Evolutionary conservation across 2,113 vertebrate genomes (phyloP).

Genomic region (Cisticola juncidis): DNA sequence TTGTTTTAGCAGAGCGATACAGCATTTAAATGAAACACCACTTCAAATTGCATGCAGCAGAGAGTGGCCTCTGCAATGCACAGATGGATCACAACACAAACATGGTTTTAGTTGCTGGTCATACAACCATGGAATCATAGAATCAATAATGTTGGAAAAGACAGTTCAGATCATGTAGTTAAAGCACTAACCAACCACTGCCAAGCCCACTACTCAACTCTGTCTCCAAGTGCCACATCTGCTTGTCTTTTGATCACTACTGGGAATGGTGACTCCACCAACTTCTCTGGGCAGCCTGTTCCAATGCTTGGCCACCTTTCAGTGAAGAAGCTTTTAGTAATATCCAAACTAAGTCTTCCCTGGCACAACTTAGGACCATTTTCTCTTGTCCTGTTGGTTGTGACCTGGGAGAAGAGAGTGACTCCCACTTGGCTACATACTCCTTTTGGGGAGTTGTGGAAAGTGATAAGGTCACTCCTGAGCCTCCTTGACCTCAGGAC

Average conservation of each 20-base stretch:
- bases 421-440: not conserved
- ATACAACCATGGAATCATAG: not conserved
- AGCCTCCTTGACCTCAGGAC: not conserved
- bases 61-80: not conserved
- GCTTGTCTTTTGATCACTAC: not conserved
- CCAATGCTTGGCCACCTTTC: not conserved
- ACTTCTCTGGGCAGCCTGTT: not conserved
- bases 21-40: not conserved
- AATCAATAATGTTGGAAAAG: not conserved
- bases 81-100: not conserved
- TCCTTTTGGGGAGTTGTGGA: not conserved
- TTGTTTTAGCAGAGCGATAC: not conserved
- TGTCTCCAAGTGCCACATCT: not conserved
- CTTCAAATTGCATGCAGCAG: not conserved
- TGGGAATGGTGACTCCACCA: not conserved
- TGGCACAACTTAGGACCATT: not conserved
- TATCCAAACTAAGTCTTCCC: not conserved
- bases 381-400: not conserved
- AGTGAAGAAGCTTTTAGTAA: not conserved
- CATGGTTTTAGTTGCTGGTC: not conserved
- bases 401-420: not conserved
- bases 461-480: accelerated
- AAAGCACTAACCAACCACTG: not conserved
- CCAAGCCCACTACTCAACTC: not conserved
- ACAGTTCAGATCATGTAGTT: not conserved